Base-by-base conservation (phyloP, 2,888 invertebrate genomes). In the Nycteola revayana region DNA sequence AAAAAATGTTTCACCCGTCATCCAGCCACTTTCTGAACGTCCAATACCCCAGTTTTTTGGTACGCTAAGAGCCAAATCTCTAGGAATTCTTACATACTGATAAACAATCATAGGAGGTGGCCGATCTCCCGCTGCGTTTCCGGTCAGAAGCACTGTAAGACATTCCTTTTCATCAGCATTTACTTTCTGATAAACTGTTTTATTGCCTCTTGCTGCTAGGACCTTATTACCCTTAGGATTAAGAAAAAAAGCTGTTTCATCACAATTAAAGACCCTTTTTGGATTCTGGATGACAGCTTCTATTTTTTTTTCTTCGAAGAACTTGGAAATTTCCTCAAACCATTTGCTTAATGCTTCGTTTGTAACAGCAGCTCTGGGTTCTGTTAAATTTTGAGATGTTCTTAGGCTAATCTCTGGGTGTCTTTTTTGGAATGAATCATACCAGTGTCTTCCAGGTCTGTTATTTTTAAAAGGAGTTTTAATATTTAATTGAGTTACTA, bases 361-460 rank as follows among this genome's bases (percentile, higher is more conserved):
- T 3, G 25, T 25, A 7, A 25, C 25, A 25, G 10, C 2, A 25
- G 25, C 25, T 10, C 25, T 25, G 9, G 9, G 9, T 28, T 20
- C 28, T 3, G 9, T 28, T 28, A 20, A 20, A 7, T 17, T 28
- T 28, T 28, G 20, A 7, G 18, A 28, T 7, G 14, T 20, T 20
- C 10, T 17, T 20, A 28, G 20, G 17, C 10, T 28, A 3, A 28
- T 28, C 20, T 10, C 28, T 20, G 10, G 9, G 7, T 30, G 23
- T 22, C 23, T 30, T 11, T 23, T 22, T 14, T 30, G 10, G 4
- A 30, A 30, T 8, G 11, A 10, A 9, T 30, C 23, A 11, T 23
- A 30, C 29, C 29, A 30, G 23, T 30, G 29, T 21, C 29, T 30
- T n/a, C 29, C 29, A 9, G 22, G 29, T 11, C 29, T 7, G 7